phyloP scores from a whole-genome alignment of 1,140 invertebrate genomes.

The Drosophila melanica region DNA sequence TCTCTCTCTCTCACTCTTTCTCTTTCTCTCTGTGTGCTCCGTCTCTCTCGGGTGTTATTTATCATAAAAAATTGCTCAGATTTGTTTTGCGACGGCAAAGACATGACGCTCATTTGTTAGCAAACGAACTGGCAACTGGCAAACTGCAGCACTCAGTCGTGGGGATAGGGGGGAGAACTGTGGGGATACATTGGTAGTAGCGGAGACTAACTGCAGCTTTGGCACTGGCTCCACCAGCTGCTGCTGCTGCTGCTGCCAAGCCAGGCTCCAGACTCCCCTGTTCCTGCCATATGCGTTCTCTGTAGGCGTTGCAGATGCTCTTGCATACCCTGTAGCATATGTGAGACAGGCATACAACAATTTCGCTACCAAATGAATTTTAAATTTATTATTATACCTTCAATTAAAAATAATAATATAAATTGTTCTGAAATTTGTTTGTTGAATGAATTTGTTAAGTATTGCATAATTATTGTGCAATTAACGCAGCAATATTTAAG shows the following conservation, averaged over 20 bases:
- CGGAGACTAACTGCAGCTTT: neutral
- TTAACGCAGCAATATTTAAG: too few relatives aligned
- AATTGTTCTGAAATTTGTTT: too few relatives aligned
- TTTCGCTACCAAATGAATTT: too few relatives aligned
- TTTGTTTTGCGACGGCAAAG: conserved; percentile 82
- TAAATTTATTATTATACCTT: too few relatives aligned
- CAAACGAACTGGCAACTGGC: conserved; percentile 47
- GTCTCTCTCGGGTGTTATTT: conserved; percentile 66
- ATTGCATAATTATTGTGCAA: too few relatives aligned
- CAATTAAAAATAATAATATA: too few relatives aligned
- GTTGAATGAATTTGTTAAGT: too few relatives aligned
- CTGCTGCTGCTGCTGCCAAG: neutral
- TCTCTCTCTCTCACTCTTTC: conserved; percentile 7
- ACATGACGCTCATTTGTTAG: conserved; percentile 81
- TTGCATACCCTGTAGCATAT: conserved; percentile 5
- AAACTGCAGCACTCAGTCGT: conserved; percentile 9
- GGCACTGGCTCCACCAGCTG: conserved; percentile 14
- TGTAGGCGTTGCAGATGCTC: conserved; percentile 11
- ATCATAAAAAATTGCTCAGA: conserved; percentile 82
- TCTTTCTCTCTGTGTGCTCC: neutral
- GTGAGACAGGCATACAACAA: neutral
- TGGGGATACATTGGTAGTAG: neutral
- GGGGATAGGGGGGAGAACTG: too few relatives aligned
- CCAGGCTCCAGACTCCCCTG: neutral
- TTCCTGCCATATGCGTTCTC: conserved; percentile 15